Conservation (phyloP, 2,888 invertebrate species). For the Deilephila porcellus region DNA sequence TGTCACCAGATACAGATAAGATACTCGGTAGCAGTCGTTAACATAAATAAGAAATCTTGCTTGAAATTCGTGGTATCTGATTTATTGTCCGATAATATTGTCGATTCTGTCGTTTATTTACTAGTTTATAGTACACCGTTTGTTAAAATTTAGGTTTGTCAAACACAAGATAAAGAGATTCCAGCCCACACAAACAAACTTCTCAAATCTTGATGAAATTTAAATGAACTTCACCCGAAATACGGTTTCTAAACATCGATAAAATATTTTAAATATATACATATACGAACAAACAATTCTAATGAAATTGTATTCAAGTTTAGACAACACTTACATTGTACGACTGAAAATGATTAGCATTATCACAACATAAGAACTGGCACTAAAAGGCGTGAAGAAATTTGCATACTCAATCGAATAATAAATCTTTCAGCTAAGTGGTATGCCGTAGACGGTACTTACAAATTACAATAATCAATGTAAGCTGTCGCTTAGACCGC, state of each 20-base stretch:
- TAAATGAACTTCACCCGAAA: conserved; percentile 9
- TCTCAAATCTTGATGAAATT: conserved; percentile 9
- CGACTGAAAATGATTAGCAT: neutral
- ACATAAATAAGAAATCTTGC: neutral
- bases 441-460: neutral
- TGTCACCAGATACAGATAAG: neutral
- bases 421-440: conserved; percentile 22
- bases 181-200: neutral
- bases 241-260: neutral
- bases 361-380: neutral
- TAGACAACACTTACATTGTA: too few relatives aligned
- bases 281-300: too few relatives aligned
- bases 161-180: neutral
- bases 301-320: too few relatives aligned
- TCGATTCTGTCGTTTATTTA: neutral
- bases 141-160: neutral
- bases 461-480: conserved; percentile 24
- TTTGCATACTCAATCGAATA: conserved; percentile 18
- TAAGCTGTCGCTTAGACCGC: conserved; percentile 13
- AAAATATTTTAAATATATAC: too few relatives aligned
- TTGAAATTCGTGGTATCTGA: neutral
- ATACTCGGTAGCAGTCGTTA: neutral
- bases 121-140: neutral
- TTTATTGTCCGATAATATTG: neutral
- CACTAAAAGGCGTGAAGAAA: conserved; percentile 17